phyloP scores from a whole-genome alignment of 2,888 invertebrate genomes.

The Plagodis dolabraria region DNA sequence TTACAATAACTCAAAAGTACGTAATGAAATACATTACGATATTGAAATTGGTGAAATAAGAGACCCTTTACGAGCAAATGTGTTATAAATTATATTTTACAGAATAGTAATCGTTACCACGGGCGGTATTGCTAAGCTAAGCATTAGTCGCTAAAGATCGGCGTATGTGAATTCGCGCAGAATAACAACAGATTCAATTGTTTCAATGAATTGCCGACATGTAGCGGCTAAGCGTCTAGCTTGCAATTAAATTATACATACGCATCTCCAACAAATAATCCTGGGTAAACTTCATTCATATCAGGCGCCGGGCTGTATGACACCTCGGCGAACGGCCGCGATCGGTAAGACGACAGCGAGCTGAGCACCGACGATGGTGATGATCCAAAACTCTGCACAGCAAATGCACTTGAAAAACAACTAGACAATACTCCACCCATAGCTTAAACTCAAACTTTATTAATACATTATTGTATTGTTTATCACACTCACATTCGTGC shows the following conservation, averaged over 20 bases:
- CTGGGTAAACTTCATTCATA: constrained; percentile 91
- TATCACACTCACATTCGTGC: constrained; percentile 29
- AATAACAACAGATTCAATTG: too few relatives aligned
- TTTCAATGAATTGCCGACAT: too few relatives aligned
- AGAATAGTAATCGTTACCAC: too few relatives aligned
- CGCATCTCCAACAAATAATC: constrained; percentile 90
- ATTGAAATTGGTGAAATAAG: too few relatives aligned
- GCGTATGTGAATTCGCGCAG: too few relatives aligned
- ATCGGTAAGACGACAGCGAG: constrained; percentile 67
- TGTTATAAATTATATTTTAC: too few relatives aligned
- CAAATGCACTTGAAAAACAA: constrained; percentile 52
- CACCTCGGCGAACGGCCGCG: constrained; percentile 64
- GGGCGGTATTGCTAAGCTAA: too few relatives aligned
- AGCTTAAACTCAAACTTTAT: constrained; percentile 19
- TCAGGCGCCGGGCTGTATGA: constrained; percentile 85
- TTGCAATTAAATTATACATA: constrained; percentile 71
- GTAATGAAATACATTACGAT: too few relatives aligned
- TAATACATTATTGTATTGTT: constrained; percentile 11
- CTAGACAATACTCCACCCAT: constrained; percentile 60
- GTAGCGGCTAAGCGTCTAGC: background rate
- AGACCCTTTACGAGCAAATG: too few relatives aligned
- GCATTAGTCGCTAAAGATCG: too few relatives aligned
- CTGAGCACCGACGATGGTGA: constrained; percentile 70
- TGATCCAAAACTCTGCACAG: constrained; percentile 71
- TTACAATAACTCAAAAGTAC: too few relatives aligned